Conservation (phyloP, 2,888 invertebrate species). For the Chrysomela aeneicollis region DNA sequence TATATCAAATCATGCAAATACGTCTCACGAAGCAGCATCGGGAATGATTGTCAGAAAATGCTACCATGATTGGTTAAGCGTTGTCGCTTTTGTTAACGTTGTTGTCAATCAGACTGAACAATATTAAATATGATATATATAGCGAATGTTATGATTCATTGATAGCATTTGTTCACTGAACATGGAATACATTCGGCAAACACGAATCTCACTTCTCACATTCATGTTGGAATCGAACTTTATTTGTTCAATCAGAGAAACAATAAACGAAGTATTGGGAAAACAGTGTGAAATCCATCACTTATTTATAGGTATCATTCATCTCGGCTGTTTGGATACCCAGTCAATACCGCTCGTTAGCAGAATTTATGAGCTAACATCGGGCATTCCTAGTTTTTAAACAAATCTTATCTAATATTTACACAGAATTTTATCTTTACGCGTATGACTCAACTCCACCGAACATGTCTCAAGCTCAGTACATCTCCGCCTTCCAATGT, state of each 20-base stretch:
- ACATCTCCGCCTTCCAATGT: background rate
- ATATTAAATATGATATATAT: too few relatives aligned
- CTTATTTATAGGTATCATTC: background rate
- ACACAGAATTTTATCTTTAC: background rate
- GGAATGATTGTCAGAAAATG: too few relatives aligned
- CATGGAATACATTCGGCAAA: background rate
- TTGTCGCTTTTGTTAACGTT: too few relatives aligned
- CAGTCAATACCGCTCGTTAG: background rate
- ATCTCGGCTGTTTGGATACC: background rate
- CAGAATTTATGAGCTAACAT: background rate
- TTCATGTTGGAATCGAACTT: too few relatives aligned
- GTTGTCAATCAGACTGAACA: too few relatives aligned
- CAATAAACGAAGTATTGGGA: background rate
- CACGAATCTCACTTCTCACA: too few relatives aligned
- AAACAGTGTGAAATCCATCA: background rate
- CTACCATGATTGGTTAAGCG: too few relatives aligned
- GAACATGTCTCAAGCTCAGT: background rate
- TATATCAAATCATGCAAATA: too few relatives aligned
- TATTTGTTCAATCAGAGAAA: too few relatives aligned
- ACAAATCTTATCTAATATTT: constrained; percentile 12
- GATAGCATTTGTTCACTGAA: too few relatives aligned
- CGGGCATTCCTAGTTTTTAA: background rate
- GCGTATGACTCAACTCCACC: background rate
- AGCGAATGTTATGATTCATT: too few relatives aligned
- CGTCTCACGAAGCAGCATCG: too few relatives aligned